Conservation (phyloP, 2,888 invertebrate genomes). For the Siphlonurus alternatus region DNA sequence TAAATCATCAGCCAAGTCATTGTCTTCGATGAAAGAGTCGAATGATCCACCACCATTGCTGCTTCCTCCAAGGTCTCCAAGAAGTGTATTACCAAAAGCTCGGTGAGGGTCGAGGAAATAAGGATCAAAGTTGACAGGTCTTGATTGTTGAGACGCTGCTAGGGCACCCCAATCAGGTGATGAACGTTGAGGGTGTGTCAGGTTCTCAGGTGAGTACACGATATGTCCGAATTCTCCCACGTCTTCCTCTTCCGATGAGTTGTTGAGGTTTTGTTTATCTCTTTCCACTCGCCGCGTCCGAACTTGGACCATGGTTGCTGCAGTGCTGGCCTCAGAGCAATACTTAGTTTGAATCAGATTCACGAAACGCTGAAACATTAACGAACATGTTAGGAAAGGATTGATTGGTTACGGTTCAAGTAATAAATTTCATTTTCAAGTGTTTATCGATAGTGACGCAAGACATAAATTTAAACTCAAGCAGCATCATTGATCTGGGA, state of each 20-base stretch:
- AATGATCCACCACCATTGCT: neutral
- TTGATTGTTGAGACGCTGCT: neutral
- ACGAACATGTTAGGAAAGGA: neutral
- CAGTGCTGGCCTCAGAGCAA: constrained; percentile 8
- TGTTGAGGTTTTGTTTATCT: neutral
- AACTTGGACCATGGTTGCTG: neutral
- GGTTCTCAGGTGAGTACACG: constrained; percentile 14
- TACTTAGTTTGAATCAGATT: constrained; percentile 12
- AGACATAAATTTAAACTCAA: no score
- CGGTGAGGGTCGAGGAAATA: constrained; percentile 6
- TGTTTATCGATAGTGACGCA: no score
- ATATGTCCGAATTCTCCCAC: constrained; percentile 12
- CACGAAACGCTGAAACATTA: constrained; percentile 10
- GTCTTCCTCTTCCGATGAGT: neutral
- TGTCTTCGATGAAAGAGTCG: no score
- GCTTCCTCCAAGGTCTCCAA: neutral
- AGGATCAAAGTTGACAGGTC: constrained; percentile 5
- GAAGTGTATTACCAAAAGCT: neutral
- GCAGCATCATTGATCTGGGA: no score
- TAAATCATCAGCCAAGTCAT: neutral
- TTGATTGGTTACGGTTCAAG: no score
- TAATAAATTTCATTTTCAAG: no score
- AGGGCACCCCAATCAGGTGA: constrained; percentile 12
- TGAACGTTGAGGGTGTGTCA: constrained; percentile 5
- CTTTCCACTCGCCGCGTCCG: neutral